Base-by-base conservation (phyloP, 2,888 invertebrate species). In the Rhyacophila evoluta region DNA sequence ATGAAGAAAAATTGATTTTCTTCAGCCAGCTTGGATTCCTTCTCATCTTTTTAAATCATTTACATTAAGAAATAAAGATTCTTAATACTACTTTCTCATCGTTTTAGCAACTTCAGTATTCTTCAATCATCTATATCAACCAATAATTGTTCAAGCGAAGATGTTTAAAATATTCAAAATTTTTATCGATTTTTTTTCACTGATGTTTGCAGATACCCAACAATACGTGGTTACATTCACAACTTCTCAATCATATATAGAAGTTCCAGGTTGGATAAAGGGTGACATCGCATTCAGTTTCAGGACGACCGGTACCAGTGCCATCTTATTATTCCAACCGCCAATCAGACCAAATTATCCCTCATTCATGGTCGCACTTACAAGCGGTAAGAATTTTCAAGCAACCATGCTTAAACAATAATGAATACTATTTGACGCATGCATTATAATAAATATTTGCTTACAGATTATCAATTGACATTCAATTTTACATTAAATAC, bases 221-320 rank as follows among this genome's bases (percentile, higher is more conserved):
- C 93, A 95, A 83, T 97, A 96, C 86, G 97, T 97, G 5, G 97
- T 98, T 8, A 98, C 97, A 2, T 97, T 98, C 85, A 97, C 97
- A 70, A 97, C 97, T 0, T 95, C 95, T 29, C 96, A 96, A 84
- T 97, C 97, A 0, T 97, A 95, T 86, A 94, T 98, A 83, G 96
- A 97, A 88, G 96, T 97, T 1, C 97, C 96, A 0, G 96, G 97
- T 0, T 98, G 98, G 98, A 91, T 95, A 78, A 95, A 96, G 84
- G 97, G 97, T 0, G 97, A 97, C 85, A 94, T 98, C 82, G 96
- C 96, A 0, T 96, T 98, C 87, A 97, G 97, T 83, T 98, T 98
- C 85, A 91, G 97, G 82, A 98, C 98, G 0, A 97, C 97, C 0
- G 96, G 97, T 37, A 95, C 95, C 83, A 95, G 94, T 84, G 97